Conservation (phyloP, 2,888 invertebrate genomes). For the Megastigmus dorsalis region DNA sequence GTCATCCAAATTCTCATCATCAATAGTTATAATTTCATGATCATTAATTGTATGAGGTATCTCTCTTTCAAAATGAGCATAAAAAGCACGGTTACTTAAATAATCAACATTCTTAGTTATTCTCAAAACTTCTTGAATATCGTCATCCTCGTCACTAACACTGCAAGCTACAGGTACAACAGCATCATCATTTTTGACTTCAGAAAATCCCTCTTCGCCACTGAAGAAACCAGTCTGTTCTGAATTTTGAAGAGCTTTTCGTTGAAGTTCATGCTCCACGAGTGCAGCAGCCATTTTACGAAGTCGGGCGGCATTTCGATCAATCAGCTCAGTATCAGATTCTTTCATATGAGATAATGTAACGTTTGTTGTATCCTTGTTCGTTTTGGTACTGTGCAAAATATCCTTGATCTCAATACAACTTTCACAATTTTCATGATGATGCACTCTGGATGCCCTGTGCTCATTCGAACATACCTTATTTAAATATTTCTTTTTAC, state of each 20-base stretch:
- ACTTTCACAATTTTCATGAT: constrained; percentile 4
- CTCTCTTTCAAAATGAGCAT: not conserved
- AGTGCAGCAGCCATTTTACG: constrained; percentile 31
- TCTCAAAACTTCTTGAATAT: constrained; percentile 4
- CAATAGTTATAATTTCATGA: constrained; percentile 25
- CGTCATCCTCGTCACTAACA: not conserved
- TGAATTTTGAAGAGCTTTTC: not conserved
- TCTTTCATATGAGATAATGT: not conserved
- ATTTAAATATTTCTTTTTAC: constrained; percentile 36
- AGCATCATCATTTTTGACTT: constrained; percentile 3
- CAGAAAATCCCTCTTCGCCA: not conserved
- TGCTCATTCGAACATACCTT: not conserved
- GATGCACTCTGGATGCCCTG: not conserved
- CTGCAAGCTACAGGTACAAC: not conserved
- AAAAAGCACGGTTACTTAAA: no score
- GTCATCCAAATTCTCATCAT: constrained; percentile 3
- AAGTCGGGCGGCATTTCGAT: not conserved
- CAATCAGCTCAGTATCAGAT: not conserved
- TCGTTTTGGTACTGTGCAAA: not conserved
- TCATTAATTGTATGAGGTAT: not conserved
- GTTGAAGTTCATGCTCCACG: constrained; percentile 8
- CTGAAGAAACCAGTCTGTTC: not conserved
- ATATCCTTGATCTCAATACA: constrained; percentile 10
- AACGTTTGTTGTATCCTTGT: no score
- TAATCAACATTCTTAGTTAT: not conserved